Evolutionary conservation across 2,888 invertebrate genomes (phyloP), one percentile per base, ranked within the genome.

Genomic region (Drosophila siamana): DNA sequence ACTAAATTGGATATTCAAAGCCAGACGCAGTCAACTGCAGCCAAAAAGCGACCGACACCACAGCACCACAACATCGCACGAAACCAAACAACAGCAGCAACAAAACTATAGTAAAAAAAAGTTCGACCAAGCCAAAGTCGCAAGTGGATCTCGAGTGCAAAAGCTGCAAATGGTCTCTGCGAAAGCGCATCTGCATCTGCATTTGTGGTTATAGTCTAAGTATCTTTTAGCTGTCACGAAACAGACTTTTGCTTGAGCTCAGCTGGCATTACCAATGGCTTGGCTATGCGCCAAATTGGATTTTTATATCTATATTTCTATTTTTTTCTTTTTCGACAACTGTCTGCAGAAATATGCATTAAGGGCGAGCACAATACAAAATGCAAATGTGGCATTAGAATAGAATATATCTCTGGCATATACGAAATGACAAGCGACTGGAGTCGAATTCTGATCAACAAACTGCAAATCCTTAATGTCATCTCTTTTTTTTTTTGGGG

Each of bases 101-200:
- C n/a, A n/a, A n/a, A n/a, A n/a, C n/a, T n/a, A n/a, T n/a, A n/a
- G n/a, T n/a, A 6, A 28, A n/a, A 11, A 55, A 33, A 43, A 38
- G 33, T 44, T 59, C 30, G 47, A 36, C 13, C 13, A 24, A 52
- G 41, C 61, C 41, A 47, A 67, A 83, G 68, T 74, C 86, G 66
- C 69, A 77, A 83, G 85, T 84, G 83, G 89, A 86, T 88, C 88
- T 78, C 38, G 60, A 64, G 66, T 60, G 46, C 52, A 63, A 65
- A 69, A 74, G 60, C 52, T 57, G 46, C 56, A 60, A 69, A 69
- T 50, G 33, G 48, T 63, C 66, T 60, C 60, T 46, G 30, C 46
- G 48, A 72, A 62, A 61, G 40, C 52, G 44, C 43, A 54, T 62
- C 48, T 73, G 78, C 63, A 78, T 68, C 47, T 86, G 33, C 33